Conservation (phyloP, 2,797 vertebrate genomes). For the Eurystomus glaucurus region DNA sequence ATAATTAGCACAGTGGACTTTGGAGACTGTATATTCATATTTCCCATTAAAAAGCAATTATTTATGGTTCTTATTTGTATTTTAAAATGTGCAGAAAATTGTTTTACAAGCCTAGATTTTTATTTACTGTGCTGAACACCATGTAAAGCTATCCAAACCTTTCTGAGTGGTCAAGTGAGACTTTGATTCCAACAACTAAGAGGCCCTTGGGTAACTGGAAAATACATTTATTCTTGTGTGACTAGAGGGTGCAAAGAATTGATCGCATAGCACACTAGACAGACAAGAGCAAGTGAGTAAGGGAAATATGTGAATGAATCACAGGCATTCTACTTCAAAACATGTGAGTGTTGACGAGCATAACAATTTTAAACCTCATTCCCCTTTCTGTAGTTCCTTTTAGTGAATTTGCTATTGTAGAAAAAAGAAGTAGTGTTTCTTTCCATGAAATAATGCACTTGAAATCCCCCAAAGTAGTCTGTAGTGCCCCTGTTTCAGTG, state of each 20-base stretch:
- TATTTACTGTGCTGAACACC: not conserved
- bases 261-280: not conserved
- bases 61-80: not conserved
- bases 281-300: not conserved
- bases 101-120: not conserved
- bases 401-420: not conserved
- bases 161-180: not conserved
- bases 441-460: not conserved
- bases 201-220: not conserved
- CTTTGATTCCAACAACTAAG: not conserved
- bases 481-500: not conserved
- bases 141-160: not conserved
- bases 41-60: not conserved
- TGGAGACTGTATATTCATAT: not conserved
- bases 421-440: not conserved
- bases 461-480: not conserved
- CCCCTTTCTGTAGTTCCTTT: not conserved
- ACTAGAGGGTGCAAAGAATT: not conserved
- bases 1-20: not conserved
- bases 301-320: not conserved
- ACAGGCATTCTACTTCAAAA: not conserved
- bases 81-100: not conserved
- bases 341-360: accelerated
- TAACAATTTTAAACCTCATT: not conserved
- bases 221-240: not conserved